Base-by-base conservation (phyloP, 1,140 invertebrate genomes). In the Papilio glaucus region DNA sequence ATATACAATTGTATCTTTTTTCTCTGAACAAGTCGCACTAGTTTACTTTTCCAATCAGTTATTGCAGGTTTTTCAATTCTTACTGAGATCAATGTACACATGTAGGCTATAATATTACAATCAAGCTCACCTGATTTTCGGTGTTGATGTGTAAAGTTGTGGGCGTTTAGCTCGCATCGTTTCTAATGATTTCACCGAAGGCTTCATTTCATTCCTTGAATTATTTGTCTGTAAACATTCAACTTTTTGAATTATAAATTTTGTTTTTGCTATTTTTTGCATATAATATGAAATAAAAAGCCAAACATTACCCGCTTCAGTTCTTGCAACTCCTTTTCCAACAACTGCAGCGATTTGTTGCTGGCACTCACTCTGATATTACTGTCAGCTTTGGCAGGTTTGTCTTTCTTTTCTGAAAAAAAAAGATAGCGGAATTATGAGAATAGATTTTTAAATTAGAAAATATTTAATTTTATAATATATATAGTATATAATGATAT, bases 271-370 rank as follows among this genome's bases (percentile, higher is more conserved):
- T 42, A 29, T 62, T 60, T 13, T 12, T 26, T 39, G 13, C 15
- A 37, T 42, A n/a, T n/a, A 6, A 33, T 33, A 53, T n/a, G 71
- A 60, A 38, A 41, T 57, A 15, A 74, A 57, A 42, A 21, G 29
- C 49, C 71, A 57, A 18, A 45, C 71, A 33, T 79, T 82, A 93
- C 93, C 83, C 91, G 86, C 76, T 93, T 88, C 9, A 94, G 82
- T 77, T 94, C 93, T 78, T 91, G 88, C 37, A 94, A 71, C 71
- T 93, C 93, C 65, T 91, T 93, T 65, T 93, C 92, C 18, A 94
- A 72, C 26, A 94, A 77, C 18, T 86, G 85, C 60, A 93, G 73
- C 0, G 91, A 93, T 73, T 93, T 93, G 62, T 93, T 91, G 62
- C 84, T 91, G 2, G 86, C 84, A 2, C 85, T 86, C 4, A 77